Evolutionary conservation across 2,113 vertebrate genomes (phyloP), one percentile per base, ranked within the genome.

Genomic region (Caloenas nicobarica): DNA sequence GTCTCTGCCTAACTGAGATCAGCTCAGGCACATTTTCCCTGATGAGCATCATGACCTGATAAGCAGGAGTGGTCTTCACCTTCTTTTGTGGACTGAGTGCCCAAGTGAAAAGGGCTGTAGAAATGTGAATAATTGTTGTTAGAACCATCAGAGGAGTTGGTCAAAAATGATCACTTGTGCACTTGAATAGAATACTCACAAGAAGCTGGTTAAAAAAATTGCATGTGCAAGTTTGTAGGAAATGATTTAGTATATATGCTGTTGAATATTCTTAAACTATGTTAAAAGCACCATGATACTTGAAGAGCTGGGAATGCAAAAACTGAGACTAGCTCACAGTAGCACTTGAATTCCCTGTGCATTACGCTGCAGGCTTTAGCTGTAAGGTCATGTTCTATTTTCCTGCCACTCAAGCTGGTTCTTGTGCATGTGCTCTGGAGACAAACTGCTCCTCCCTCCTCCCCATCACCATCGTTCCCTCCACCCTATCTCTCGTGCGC

Each of bases 81-180:
- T 89, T 83, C 66, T n/a, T 1, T n/a, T 5, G 0, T 11, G 29
- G 34, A 36, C 34, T 1, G 1, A 68, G 38, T 26, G 21, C 3
- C 33, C 16, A 21, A 60, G 56, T 51, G 53, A 73, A 77, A 64
- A 89, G 18, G 2, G 7, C 42, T 57, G 48, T 9, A 58, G 68
- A 93, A 88, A 91, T n/a, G 29, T 14, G 22, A 81, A 34, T 62
- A 87, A 61, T 17, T 64, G 24, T 36, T 74, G 16, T 22, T 54
- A 33, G n/a, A 88, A 69, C 0, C 4, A 16, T 60, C 23, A 62
- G 36, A 78, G 50, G 29, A 48, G 29, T 9, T 33, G 29, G 34
- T 54, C 46, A 88, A 68, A 73, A 95, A 86, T 62, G 8, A 64
- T 83, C 70, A 34, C 33, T 50, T 54, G 10, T 40, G 5, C 36